Evolutionary conservation across 2,113 vertebrate genomes (phyloP).

Genomic region (Nycticryphes semicollaris): DNA sequence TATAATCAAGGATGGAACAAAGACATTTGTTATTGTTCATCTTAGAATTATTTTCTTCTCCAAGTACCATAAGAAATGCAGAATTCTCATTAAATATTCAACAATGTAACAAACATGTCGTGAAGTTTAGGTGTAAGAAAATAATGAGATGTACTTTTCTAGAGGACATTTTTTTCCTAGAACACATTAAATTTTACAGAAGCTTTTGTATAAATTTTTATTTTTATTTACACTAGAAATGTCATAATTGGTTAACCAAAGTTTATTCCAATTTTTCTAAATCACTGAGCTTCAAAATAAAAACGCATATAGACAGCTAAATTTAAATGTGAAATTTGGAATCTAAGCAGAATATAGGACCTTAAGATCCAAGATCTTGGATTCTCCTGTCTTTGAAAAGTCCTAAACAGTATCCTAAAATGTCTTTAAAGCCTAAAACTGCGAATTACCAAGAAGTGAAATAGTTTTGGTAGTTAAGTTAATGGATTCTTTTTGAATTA

Average conservation of each 20-base stretch:
- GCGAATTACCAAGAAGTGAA: not conserved
- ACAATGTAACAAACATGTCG: not conserved
- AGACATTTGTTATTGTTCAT: not conserved
- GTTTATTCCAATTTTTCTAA: not conserved
- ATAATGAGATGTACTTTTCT: not conserved
- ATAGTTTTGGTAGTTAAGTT: not conserved
- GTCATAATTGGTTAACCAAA: not conserved
- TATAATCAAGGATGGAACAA: not conserved
- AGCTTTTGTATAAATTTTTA: not conserved
- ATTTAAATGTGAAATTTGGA: not conserved
- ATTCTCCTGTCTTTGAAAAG: not conserved
- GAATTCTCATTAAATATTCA: not conserved
- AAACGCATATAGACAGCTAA: not conserved
- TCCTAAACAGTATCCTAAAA: not conserved
- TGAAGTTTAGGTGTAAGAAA: not conserved
- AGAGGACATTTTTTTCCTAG: not conserved
- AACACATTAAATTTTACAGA: not conserved
- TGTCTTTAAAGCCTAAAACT: not conserved
- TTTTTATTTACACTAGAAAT: not conserved
- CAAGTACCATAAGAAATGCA: not conserved
- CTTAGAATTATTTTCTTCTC: not conserved
- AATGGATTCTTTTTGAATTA: not conserved
- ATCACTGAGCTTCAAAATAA: not conserved
- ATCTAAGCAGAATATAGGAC: not conserved
- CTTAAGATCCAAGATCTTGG: not conserved